phyloP scores from a whole-genome alignment of 1,140 invertebrate genomes.

The Zaprionus taronus region DNA sequence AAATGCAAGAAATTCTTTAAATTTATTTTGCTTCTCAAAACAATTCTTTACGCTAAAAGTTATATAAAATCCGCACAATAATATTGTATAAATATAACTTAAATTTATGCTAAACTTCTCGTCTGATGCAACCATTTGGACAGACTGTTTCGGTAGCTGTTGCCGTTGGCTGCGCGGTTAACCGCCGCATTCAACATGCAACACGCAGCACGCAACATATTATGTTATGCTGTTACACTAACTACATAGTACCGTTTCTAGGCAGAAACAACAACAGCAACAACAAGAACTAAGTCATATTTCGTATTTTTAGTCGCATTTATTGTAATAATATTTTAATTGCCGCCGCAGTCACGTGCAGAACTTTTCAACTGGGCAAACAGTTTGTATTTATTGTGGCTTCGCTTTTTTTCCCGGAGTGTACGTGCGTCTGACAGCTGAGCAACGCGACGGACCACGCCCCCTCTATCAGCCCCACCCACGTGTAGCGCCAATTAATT shows the following conservation, averaged over 20 bases:
- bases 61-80: background rate
- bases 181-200: constrained; percentile 50
- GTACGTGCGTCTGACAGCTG: constrained; percentile 68
- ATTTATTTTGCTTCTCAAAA: background rate
- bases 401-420: constrained; percentile 33
- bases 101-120: constrained; percentile 21
- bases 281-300: background rate
- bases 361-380: constrained; percentile 56
- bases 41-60: too few species aligned
- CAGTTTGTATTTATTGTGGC: constrained; percentile 79
- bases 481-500: constrained; percentile 47
- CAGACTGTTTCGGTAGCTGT: constrained; percentile 35
- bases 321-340: constrained; percentile 82
- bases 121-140: background rate
- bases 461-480: background rate
- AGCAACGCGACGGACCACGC: constrained; percentile 5
- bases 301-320: constrained; percentile 57
- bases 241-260: constrained; percentile 35
- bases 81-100: background rate
- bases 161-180: constrained; percentile 59
- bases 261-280: constrained; percentile 34
- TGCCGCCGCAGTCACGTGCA: constrained; percentile 62
- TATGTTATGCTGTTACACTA: background rate
- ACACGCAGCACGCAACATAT: constrained; percentile 8
- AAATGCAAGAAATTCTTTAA: too few species aligned